Evolutionary conservation across 2,888 invertebrate genomes (phyloP), one percentile per base, ranked within the genome.

Genomic region (Phragmatobia fuliginosa): DNA sequence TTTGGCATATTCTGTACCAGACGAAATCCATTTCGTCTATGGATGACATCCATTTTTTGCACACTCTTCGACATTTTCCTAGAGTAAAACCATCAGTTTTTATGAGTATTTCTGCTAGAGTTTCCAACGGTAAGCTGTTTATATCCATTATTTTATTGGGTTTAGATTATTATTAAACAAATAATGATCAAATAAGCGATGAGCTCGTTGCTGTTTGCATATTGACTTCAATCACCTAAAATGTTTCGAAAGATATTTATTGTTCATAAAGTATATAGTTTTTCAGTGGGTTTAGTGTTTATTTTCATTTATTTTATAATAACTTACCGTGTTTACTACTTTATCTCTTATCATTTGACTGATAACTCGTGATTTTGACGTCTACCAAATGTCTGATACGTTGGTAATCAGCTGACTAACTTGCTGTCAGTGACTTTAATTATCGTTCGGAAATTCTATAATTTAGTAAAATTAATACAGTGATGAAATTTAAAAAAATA

Each of bases 321-420:
- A 70, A 71, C 75, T 79, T 60, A 79, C 80, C 72, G 73, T 87
- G 84, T 87, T 86, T 86, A 85, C 81, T 82, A 76, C 81, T 83
- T 82, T 80, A 83, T 81, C 82, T 83, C 69, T 61, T 73, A 77
- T 63, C 72, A 71, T 28, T 45, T 38, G 32, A 60, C 71, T 59
- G 73, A 73, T 76, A 75, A 78, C 91, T 88, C 91, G 90, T 91
- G 91, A 91, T 86, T 91, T 88, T 90, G 91, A 90, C 87, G 56
- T 64, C 56, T 33, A 25, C 16, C 25, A 25, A 32, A 67, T 66
- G 56, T 74, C n/a, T 58, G 49, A 18, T n/a, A 75, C 70, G 79
- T 87, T 88, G 83, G 83, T 75, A 73, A 59, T 3, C 41, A 41
- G 41, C 56, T n/a, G 31, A 49, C 56, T n/a, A n/a, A 49, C 11